Base-by-base conservation (phyloP, 2,113 vertebrate species). In the Epinephelus cyanopodus region DNA sequence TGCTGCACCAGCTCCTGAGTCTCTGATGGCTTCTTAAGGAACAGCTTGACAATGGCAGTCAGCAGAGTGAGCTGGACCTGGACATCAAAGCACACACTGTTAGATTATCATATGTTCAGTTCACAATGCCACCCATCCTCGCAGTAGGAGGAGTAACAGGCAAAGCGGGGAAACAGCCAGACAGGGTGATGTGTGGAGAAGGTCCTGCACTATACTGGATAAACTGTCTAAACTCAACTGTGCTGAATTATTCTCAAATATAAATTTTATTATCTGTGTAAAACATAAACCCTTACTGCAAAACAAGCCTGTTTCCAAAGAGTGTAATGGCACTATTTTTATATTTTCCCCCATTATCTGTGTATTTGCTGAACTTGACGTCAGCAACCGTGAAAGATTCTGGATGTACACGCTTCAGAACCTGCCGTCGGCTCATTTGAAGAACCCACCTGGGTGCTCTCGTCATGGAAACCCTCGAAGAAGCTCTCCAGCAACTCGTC, bases 401-500 rank as follows among this genome's bases (percentile, higher is more conserved):
- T 58, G 56, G 4, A 54, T n/a, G 53, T 23, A 19, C 6, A 53
- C 1, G 6, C 10, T 23, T n/a, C n/a, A 56, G 13, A n/a, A 42
- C 39, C 4, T 45, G 42, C 42, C 9, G 42, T 10, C 9, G 8
- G 42, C 11, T 45, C 12, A 11, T 45, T 45, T 45, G 11, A 33
- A n/a, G 3, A 47, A 63, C 89, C 27, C 90, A 97, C 98, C 96
- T 99, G 98, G 21, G 98, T 99, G 88, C 98, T 99, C 94, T 99
- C 98, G 72, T 99, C 98, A 8, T 99, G 98, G 93, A 99, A 99
- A 33, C 98, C 98, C 85, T 99, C 98, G 15, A 99, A 92, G 87
- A 99, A 99, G 85, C 98, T 99, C 94, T 99, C 98, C 74, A 99
- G 83, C 89, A 99, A 92, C 84, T 99, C 98, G 48, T 99, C 98